A percentile compares a stretch with the other conserved stretches of the same genome.
Evolutionary conservation across 2,888 invertebrate genomes (phyloP).

Genomic region (Mystacides longicornis): DNA sequence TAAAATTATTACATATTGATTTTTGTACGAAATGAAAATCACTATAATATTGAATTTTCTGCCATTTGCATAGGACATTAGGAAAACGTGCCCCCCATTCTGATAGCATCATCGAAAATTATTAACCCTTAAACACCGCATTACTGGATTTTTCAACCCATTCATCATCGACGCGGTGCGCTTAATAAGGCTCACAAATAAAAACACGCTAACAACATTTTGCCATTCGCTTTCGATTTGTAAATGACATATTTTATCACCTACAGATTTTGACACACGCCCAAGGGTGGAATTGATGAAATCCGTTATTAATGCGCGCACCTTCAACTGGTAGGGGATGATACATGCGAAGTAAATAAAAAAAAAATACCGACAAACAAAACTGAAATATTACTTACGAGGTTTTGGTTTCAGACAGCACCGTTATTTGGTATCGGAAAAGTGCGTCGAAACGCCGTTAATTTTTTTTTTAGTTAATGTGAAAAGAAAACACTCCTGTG

Average conservation of each 20-base stretch:
- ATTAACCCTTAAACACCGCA: neutral
- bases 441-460: neutral
- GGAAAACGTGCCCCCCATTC: too few relatives aligned
- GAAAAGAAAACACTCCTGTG: too few relatives aligned
- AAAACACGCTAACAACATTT: neutral
- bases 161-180: neutral
- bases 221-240: neutral
- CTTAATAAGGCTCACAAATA: neutral
- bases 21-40: too few relatives aligned
- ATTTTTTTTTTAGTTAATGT: too few relatives aligned
- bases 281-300: neutral
- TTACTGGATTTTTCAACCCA: neutral
- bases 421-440: neutral
- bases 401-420: neutral
- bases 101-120: too few relatives aligned
- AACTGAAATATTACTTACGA: slow-evolving; percentile 2
- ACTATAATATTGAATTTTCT: too few relatives aligned
- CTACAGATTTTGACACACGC: slow-evolving; percentile 1
- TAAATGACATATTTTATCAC: slow-evolving; percentile 2
- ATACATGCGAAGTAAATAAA: neutral
- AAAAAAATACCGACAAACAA: neutral
- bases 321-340: neutral
- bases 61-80: too few relatives aligned
- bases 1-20: too few relatives aligned
- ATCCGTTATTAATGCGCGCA: neutral